Percentiles rank a stretch among this genome's conserved stretches.
Evolutionary conservation across 2,888 invertebrate genomes (phyloP).

Genomic region (Drosophila limbata): DNA sequence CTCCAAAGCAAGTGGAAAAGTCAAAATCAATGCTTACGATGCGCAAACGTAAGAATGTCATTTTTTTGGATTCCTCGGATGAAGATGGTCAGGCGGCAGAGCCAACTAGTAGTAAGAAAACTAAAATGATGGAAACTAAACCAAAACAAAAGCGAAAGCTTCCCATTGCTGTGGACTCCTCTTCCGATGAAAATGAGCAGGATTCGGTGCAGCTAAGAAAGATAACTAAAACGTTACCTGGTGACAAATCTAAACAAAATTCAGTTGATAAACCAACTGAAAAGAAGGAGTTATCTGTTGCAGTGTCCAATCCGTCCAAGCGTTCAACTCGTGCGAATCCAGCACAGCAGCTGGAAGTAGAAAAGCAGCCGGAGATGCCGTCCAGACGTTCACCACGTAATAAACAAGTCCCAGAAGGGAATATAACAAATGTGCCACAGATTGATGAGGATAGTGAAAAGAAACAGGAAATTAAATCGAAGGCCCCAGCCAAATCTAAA

Average conservation of each 20-base stretch:
- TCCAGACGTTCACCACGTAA: constrained; percentile 3
- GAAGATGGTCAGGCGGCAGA: constrained; percentile 35
- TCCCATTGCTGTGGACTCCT: constrained; percentile 34
- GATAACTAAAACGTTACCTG: constrained; percentile 13
- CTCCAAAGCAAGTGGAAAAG: neutral
- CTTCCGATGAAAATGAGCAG: constrained; percentile 43
- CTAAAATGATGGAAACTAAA: neutral
- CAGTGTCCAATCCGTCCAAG: neutral
- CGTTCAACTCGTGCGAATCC: constrained; percentile 48
- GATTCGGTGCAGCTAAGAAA: constrained; percentile 10
- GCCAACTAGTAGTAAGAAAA: neutral
- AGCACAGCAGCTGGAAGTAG: neutral
- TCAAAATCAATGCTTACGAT: neutral
- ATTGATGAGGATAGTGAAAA: constrained; percentile 30
- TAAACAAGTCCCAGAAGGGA: neutral
- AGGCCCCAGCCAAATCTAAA: constrained; percentile 1
- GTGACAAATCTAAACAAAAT: neutral
- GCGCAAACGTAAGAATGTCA: constrained; percentile 32
- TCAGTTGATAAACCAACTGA: neutral
- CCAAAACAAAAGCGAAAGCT: constrained; percentile 27
- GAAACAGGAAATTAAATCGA: constrained; percentile 44
- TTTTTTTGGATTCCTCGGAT: constrained; percentile 56
- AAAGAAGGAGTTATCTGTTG: neutral
- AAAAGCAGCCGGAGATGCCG: neutral
- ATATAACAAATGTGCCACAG: neutral